Evolutionary conservation across 2,113 vertebrate species (phyloP).

Genomic region (Malurus cyaneus): DNA sequence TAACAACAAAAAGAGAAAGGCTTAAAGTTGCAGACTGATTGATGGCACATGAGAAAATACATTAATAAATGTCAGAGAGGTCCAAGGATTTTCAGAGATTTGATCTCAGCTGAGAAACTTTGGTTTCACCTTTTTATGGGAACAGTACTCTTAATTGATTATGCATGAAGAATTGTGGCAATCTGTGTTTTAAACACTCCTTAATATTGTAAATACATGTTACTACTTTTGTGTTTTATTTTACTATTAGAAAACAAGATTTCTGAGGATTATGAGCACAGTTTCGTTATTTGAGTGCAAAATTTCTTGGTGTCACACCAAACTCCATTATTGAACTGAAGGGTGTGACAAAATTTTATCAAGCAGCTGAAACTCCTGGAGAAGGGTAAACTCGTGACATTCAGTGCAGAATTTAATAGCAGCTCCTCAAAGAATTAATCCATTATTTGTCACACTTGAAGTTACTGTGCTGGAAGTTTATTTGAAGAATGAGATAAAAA

Average conservation of each 20-base stretch:
- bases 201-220: not conserved
- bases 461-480: not conserved
- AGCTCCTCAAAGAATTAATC: constrained; percentile 43
- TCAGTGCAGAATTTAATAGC: constrained; percentile 8
- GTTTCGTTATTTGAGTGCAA: not conserved
- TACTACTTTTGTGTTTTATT: not conserved
- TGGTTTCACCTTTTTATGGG: not conserved
- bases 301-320: not conserved
- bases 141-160: not conserved
- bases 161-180: not conserved
- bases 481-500: constrained; percentile 6
- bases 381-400: constrained; percentile 7
- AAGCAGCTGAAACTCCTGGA: constrained; percentile 32
- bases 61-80: not conserved
- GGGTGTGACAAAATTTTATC: not conserved
- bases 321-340: not conserved
- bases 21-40: not conserved
- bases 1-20: not conserved
- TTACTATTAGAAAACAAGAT: not conserved
- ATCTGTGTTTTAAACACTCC: not conserved
- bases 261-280: not conserved
- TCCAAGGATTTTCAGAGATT: not conserved
- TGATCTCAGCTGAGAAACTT: not conserved
- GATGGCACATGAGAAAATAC: not conserved
- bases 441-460: constrained; percentile 5